Conservation (phyloP, 2,113 vertebrate genomes). For the Tupaia chinensis region DNA sequence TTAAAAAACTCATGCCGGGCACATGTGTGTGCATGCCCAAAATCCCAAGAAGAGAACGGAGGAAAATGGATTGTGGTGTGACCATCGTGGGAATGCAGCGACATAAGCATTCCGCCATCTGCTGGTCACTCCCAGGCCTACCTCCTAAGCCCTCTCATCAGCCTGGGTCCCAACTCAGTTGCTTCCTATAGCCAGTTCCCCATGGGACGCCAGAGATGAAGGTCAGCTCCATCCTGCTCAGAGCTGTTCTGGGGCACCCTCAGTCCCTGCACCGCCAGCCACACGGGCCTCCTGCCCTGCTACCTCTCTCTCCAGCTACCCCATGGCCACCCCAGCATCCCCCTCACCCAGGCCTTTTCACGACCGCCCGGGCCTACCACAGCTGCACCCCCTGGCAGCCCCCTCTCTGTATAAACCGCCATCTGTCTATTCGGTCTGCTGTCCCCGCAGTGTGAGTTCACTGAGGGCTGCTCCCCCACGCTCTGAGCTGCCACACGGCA, state of each 20-base stretch:
- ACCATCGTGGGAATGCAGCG: too few species aligned
- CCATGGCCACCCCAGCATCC: not conserved
- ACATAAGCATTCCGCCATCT: too few species aligned
- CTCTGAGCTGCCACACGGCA: not conserved
- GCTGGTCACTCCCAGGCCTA: too few species aligned
- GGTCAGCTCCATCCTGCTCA: not conserved
- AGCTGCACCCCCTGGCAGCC: not conserved
- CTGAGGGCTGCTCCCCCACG: not conserved
- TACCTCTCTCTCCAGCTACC: not conserved
- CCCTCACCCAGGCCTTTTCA: not conserved
- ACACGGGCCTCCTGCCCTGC: not conserved
- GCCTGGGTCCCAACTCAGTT: not conserved
- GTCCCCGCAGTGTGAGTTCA: not conserved
- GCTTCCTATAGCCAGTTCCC: not conserved
- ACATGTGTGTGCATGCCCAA: too few species aligned
- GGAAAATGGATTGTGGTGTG: too few species aligned
- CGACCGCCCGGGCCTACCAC: not conserved
- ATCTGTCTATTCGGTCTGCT: not conserved
- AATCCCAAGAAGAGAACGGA: too few species aligned
- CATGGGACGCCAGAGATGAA: not conserved
- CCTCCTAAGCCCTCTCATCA: too few species aligned
- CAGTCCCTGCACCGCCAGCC: not conserved
- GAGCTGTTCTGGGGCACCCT: not conserved
- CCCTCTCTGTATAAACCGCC: not conserved
- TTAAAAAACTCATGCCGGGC: too few species aligned